Evolutionary conservation across 2,888 invertebrate species (phyloP), one percentile per base, ranked within the genome.

Genomic region (Hemicrepidius hirtus): DNA sequence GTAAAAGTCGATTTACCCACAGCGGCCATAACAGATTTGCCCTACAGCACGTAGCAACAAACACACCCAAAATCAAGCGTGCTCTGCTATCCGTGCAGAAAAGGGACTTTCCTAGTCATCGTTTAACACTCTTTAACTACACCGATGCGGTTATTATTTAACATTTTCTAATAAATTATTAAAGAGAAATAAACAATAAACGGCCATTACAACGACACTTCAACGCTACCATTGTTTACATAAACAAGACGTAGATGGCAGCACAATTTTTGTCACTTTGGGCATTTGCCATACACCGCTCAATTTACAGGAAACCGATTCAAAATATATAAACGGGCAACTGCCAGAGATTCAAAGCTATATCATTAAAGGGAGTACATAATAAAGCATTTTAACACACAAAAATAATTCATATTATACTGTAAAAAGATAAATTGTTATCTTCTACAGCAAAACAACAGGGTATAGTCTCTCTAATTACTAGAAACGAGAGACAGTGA

Each of bases 1-100:
- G 35, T 60, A 13, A 53, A 53, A 24, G 60, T 66, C 64, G 9
- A 24, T 16, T 59, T 28, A 35, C 21, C n/a, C 50, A 59, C 69
- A 72, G 75, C 79, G 75, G 80, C 80, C 80, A 80, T 80, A 76
- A 75, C 76, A 78, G 78, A 77, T 76, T 76, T 76, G 67, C 67
- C 65, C 71, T 75, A 75, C 75, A 77, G 75, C 80, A 80, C 80
- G 80, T 80, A 80, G 71, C 74, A 68, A 20, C 65, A 20, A 40
- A 18, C 35, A 37, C 21, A 20, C 37, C 44, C 41, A 12, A 50
- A 63, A 44, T 16, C 55, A 28, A n/a, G 10, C 41, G 1, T 18
- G 18, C 46, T 10, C 13, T 40, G 37, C 50, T 40, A 50, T 37
- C 40, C 62, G 12, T n/a, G 28, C 40, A 49, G n/a, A 35, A 21